Percentiles rank a stretch among this genome's conserved stretches.
Conservation (phyloP, 2,113 vertebrate species). For the Nyctereutes procyonoides region DNA sequence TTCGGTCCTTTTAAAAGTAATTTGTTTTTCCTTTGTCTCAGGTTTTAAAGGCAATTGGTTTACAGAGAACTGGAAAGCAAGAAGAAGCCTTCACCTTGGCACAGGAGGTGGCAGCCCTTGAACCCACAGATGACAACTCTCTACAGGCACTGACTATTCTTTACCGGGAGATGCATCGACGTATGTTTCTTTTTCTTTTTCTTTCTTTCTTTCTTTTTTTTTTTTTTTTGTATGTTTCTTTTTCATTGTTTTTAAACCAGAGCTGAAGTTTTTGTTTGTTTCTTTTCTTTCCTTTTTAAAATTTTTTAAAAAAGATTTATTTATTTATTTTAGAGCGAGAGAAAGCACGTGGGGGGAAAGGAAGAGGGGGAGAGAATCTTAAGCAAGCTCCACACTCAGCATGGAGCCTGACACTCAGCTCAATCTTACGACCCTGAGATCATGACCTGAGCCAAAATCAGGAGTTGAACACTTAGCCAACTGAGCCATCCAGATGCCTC, state of each 20-base stretch:
- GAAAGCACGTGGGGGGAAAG: neutral
- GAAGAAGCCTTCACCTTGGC: conserved; percentile 97
- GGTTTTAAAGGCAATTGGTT: conserved; percentile 98
- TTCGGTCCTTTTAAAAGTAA: conserved; percentile 55
- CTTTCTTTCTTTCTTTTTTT: neutral
- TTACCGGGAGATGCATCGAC: conserved; percentile 98
- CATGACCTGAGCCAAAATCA: neutral
- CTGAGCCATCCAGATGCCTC: neutral
- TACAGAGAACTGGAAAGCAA: conserved; percentile 97
- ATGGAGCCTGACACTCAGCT: neutral
- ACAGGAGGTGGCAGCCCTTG: conserved; percentile 95
- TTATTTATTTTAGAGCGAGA: neutral
- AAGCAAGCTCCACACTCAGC: neutral
- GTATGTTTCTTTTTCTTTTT: conserved; percentile 85
- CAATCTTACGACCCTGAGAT: neutral
- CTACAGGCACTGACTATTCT: conserved; percentile 98
- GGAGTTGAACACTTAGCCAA: neutral
- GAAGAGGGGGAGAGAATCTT: neutral
- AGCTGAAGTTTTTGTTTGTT: conserved; percentile 38
- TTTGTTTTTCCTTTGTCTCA: conserved; percentile 74
- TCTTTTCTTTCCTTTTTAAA: neutral
- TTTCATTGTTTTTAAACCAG: neutral
- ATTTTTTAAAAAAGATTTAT: neutral
- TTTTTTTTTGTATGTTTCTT: conserved; percentile 86
- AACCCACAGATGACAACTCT: conserved; percentile 98